Evolutionary conservation across 2,113 vertebrate species (phyloP), one percentile per base, ranked within the genome.

Genomic region (Anolis sagrei): DNA sequence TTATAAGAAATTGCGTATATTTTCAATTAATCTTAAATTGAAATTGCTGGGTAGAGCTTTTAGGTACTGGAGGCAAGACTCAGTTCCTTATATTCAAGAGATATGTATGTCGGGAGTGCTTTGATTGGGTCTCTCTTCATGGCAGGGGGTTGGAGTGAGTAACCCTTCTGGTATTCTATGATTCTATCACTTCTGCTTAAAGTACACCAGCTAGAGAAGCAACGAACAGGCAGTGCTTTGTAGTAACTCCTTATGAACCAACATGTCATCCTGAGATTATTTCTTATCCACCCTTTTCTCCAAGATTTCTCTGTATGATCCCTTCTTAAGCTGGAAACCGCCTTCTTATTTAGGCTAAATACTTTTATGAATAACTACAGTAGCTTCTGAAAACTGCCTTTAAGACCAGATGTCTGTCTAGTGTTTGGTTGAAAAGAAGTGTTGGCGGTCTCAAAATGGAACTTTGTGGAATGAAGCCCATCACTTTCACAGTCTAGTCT

Each of bases 331-430:
- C 61, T 64, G 58, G 62, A 39, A 5, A 64, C 54, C 62, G 27
- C 62, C 23, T 64, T 25, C 77, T 34, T 64, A 44, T 79, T 79
- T 62, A 79, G 11, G 11, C 58, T 18, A 62, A 64, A 44, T 25
- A 8, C 58, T 78, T 32, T 36, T 58, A 62, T 18, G 13, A 79
- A 79, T 44, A 62, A 34, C 25, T 44, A 62, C 34, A 79, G 21
- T 23, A 44, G 61, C 7, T 36, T 79, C 23, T 64, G 25, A 2
- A 79, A 79, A 64, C 14, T 44, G 27, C 34, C 36, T 6, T 1
- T 64, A 79, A 79, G 23, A 64, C 62, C 58, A 64, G 39, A 79
- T 44, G 77, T 39, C 76, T 62, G 76, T 25, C 34, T 64, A 79
- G 58, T 13, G 21, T 39, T 79, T 64, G 64, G 44, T 39, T 64